Conservation (phyloP, 2,888 invertebrate genomes). For the Nowickia ferox region DNA sequence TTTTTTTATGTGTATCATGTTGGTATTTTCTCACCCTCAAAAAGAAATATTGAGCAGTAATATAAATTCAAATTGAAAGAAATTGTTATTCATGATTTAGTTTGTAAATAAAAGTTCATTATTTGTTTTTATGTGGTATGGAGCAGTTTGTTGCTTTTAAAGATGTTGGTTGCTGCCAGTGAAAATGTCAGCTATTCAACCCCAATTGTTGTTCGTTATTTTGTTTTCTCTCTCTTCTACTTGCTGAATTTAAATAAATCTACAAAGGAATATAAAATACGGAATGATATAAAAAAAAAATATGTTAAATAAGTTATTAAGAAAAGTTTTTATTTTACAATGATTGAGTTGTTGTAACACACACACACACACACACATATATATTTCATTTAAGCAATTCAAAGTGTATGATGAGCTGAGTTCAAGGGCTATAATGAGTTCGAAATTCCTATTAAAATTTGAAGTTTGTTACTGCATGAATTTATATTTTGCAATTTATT, state of each 20-base stretch:
- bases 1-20: background rate
- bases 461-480: no score
- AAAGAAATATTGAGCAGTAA: background rate
- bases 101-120: conserved; percentile 41
- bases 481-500: no score
- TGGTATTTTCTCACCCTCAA: background rate
- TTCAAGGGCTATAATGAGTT: background rate
- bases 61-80: conserved; percentile 39
- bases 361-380: no score
- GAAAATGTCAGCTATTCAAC: conserved; percentile 1
- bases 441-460: no score
- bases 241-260: conserved; percentile 66
- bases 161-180: background rate
- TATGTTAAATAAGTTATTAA: conserved; percentile 34
- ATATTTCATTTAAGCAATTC: no score
- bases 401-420: background rate
- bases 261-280: conserved; percentile 10
- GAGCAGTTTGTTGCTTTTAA: background rate
- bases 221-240: conserved; percentile 8
- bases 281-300: background rate
- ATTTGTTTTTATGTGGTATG: conserved; percentile 17
- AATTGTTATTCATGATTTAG: conserved; percentile 48
- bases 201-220: background rate
- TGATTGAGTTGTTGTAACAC: background rate
- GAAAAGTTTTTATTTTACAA: conserved; percentile 28